These are phyloP conservation scores for Calonectris borealis DNA, from an alignment of 2,113 vertebrate species.

Conservation along the genomic window DNA sequence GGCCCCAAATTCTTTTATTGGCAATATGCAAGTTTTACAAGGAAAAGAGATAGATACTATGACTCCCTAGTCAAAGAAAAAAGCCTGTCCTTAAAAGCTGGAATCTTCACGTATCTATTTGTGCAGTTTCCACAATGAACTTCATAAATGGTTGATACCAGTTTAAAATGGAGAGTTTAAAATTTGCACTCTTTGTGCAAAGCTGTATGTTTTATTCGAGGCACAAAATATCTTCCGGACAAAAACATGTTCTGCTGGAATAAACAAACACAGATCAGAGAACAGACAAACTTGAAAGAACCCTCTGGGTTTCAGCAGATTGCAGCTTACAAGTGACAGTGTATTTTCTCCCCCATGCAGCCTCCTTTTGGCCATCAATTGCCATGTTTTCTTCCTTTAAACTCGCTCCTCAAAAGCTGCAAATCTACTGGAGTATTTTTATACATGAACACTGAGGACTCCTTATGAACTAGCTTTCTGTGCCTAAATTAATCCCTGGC, in stretches of 20 bases:
- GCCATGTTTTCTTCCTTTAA: background rate
- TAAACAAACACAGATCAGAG: slow-evolving; percentile 36
- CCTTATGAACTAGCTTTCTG: background rate
- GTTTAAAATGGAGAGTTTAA: background rate
- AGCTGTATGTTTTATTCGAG: background rate
- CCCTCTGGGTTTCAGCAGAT: slow-evolving; percentile 39
- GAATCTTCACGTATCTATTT: background rate
- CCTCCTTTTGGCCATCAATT: background rate
- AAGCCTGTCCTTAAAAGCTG: background rate
- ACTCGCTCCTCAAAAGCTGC: background rate
- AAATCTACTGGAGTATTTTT: background rate
- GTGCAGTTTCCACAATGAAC: background rate
- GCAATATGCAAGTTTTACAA: background rate
- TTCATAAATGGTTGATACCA: background rate
- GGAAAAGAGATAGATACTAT: background rate
- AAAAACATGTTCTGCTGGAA: slow-evolving; percentile 37
- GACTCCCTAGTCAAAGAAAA: background rate
- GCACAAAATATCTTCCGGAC: slow-evolving; percentile 16
- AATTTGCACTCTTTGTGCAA: background rate
- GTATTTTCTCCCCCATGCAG: background rate
- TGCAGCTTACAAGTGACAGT: background rate
- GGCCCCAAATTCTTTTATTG: background rate
- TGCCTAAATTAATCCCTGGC: background rate
- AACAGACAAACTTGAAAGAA: slow-evolving; percentile 35
- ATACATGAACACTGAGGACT: background rate